A percentile compares a stretch with the other conserved stretches of the same genome.
Conservation (phyloP, 2,113 vertebrate species). For the Irena cyanogastra region DNA sequence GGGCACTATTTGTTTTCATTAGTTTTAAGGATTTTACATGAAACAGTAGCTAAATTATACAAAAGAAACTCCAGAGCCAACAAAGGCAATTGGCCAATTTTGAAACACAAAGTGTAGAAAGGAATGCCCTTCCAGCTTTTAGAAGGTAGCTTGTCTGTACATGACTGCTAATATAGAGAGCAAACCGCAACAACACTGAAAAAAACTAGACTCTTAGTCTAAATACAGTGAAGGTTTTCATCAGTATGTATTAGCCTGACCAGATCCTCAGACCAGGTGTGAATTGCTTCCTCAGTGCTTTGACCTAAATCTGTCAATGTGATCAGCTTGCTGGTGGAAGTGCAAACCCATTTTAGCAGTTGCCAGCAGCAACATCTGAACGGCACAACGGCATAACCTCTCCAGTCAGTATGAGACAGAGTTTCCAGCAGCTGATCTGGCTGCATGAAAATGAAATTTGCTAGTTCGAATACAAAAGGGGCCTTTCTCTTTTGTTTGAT, state of each 20-base stretch:
- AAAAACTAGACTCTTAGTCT: not conserved
- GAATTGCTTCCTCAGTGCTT: not conserved
- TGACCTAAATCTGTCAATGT: not conserved
- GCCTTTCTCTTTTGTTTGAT: not conserved
- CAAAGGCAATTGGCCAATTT: not conserved
- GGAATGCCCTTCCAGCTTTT: not conserved
- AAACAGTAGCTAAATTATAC: not conserved
- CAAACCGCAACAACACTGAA: not conserved
- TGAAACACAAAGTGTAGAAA: not conserved
- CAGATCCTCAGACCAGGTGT: not conserved
- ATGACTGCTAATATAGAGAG: not conserved
- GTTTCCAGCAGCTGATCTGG: not conserved
- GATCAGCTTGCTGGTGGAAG: not conserved
- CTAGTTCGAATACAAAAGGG: not conserved
- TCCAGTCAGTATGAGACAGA: not conserved
- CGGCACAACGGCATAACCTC: rapidly evolving
- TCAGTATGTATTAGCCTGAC: not conserved
- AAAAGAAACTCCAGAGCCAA: not conserved
- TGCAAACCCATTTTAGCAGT: not conserved
- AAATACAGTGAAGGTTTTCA: not conserved
- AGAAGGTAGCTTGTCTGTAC: not conserved
- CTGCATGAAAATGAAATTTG: not conserved
- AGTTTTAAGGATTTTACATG: not conserved
- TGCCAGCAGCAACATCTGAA: not conserved
- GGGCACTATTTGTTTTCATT: not conserved